phyloP scores from a whole-genome alignment of 2,113 vertebrate genomes.

The Aptenodytes forsteri region DNA sequence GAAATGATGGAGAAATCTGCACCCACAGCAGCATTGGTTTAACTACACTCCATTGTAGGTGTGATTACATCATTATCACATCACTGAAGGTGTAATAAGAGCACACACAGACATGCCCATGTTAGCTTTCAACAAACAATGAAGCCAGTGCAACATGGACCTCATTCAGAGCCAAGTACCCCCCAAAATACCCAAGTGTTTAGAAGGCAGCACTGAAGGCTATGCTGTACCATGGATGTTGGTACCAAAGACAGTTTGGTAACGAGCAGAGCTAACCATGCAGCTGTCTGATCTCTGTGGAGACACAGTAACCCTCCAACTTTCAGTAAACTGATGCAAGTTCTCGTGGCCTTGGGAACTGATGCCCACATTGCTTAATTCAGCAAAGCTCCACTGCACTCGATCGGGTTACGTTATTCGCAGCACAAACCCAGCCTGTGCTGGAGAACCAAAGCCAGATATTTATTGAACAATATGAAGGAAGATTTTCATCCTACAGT shows the following conservation, averaged over 20 bases:
- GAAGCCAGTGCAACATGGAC: not conserved
- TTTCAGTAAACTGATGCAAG: not conserved
- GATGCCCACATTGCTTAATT: not conserved
- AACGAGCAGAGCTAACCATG: not conserved
- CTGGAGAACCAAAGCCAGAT: not conserved
- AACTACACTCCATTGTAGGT: not conserved
- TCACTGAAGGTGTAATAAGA: not conserved
- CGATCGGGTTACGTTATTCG: not conserved
- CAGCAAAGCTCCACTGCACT: not conserved
- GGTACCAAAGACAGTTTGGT: not conserved
- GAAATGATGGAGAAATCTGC: not conserved
- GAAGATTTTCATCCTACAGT: not conserved
- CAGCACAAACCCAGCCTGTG: not conserved
- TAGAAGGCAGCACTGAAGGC: not conserved
- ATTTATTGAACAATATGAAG: not conserved
- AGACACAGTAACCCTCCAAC: not conserved
- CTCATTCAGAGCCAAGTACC: not conserved
- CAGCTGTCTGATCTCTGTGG: not conserved
- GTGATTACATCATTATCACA: not conserved
- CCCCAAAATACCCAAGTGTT: not conserved
- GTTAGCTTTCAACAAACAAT: not conserved
- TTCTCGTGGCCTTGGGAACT: not conserved
- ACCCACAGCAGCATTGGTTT: not conserved
- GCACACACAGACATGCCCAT: not conserved
- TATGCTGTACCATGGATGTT: not conserved